Evolutionary conservation across 2,113 vertebrate species (phyloP), one percentile per base, ranked within the genome.

Genomic region (Vulpes ferrilata): DNA sequence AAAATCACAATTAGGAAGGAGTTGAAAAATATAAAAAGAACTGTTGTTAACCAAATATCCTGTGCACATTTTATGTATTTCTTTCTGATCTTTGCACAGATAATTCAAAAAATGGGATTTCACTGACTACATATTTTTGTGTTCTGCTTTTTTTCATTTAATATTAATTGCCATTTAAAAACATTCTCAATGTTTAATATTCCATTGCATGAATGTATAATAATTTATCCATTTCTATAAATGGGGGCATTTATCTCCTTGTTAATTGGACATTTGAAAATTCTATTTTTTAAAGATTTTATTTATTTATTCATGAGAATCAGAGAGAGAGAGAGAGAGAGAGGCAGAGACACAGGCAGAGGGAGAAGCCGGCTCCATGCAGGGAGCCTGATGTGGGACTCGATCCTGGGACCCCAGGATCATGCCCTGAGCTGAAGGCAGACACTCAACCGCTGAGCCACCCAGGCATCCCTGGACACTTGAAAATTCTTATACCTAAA

Each of bases 171-270:
- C 7, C 82, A 2, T 27, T 93, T 57, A 23, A 55, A 85, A 78
- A 53, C 20, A 55, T 38, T 90, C 20, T 87, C 82, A 90, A 81
- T 82, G 43, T 20, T 95, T 90, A 94, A 59, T 64, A 82, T 86
- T 76, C 22, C 15, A 78, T 11, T 78, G 43, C 59, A 64, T 64
- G 25, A 60, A 55, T 48, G 27, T 35, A 48, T 2, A 80, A 30
- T 71, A 91, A 59, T 35, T 30, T 59, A 92, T 76, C 60, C 7
- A 51, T 51, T 91, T 89, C 13, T 97, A 7, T 57, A 64, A 96
- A 51, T 87, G 27, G 25, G 23, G 7, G 27, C 11, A 80, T 91
- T 88, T 43, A 35, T 67, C 27, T 87, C 38, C 32, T n/a, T 85
- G 19, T 43, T 30, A 69, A 35, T 23, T 60, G 53, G 64, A 88